Evolutionary conservation across 2,797 vertebrate genomes (phyloP), one percentile per base, ranked within the genome.

Genomic region (Zalophus californianus): DNA sequence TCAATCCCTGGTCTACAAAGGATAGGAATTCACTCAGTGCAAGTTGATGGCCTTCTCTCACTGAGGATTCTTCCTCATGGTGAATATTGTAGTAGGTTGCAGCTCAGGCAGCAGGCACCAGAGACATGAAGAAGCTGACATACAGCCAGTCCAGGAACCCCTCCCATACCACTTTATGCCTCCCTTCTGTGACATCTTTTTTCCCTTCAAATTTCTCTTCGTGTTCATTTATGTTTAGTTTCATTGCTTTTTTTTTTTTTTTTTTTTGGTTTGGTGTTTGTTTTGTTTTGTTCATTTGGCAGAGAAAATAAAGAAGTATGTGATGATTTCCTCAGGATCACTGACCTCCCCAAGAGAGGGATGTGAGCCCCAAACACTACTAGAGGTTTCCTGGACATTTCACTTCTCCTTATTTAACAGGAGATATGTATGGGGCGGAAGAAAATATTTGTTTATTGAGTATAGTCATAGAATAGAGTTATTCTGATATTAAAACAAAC

Each of bases 401-500:
- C 41, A 78, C 41, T 78, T 83, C 32, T 88, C 54, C 86, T 52
- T 87, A 88, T 80, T 90, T 82, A 97, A 82, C 13, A 12, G 62
- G 38, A 83, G 9, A 25, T n/a, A 12, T 44, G 8, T 54, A 16
- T 83, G 25, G 41, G 29, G 41, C 41, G 80, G n/a, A 77, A 87
- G 41, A 83, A 92, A 91, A 86, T 62, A 13, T 7, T 62, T 62
- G 23, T 10, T 60, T 91, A 72, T 48, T 7, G 23, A 96, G 18
- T 15, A 44, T 32, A 6, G n/a, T 62, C 12, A 50, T 58, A 60
- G 38, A 86, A 89, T 80, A 87, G 64, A 27, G 11, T 78, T n/a
- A 50, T 68, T 91, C 89, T 68, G 23, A 50, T 64, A 64, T 89
- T 85, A 73, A 96, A 50, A 56, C 13, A 44, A 88, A 32, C 3